Evolutionary conservation across 1,140 invertebrate species (phyloP), one percentile per base, ranked within the genome.

Genomic region (Pomacea maculata): DNA sequence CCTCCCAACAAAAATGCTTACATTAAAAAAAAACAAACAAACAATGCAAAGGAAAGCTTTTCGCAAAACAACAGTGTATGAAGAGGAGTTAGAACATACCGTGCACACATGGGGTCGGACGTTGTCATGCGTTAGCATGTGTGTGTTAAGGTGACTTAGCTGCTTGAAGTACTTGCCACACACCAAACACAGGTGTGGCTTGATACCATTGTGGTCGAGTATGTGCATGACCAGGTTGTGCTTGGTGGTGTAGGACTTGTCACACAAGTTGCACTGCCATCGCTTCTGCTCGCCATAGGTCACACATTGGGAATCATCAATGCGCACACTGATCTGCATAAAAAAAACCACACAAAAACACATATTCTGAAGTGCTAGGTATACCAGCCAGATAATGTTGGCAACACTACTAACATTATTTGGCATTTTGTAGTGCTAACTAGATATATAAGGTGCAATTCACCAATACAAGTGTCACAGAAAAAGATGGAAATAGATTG

Each of bases 151-250:
- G 80, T 90, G 89, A 82, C 87, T 87, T 17, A 89, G 82, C 80
- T 91, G 90, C 82, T 89, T 90, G 82, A 91, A 91, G 76, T 88
- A 89, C 82, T 91, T 90, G 29, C 89, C 89, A 87, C 90, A 91
- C 34, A 89, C 84, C 76, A 87, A 83, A 83, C 90, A 91, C 63
- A 88, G 82, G 80, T 91, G 89, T 0, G 90, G 90, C 77, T 90
- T 90, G 70, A 91, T 90, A 34, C 89, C 90, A 55, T 86, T 87
- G 82, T 91, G 90, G 76, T 88, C 89, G 4, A 91, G 81, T 19
- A 90, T 86, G 83, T 92, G 91, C 61, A 90, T 89, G 14, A 91
- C 88, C 71, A 92, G 84, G 80, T 90, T 90, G 82, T 89, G 88
- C 80, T 91, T 91, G n/a, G 90, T 90, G 5, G 89, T 89, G 82